These are phyloP conservation scores for Celastrina argiolus DNA, from an alignment of 2,888 invertebrate genomes.

Conservation along the genomic window DNA sequence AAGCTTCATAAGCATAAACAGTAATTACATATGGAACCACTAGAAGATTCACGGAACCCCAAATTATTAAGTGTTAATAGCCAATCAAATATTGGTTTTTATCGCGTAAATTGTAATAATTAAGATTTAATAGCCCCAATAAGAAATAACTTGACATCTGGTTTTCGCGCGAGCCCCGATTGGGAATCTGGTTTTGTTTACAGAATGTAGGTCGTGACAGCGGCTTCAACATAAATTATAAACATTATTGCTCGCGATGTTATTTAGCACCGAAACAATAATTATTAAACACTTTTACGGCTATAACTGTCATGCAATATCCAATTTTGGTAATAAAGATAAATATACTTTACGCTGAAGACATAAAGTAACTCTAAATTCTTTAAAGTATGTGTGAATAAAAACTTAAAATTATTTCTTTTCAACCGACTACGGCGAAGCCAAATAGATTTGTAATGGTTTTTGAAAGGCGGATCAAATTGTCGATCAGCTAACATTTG, in stretches of 20 bases:
- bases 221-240: not conserved
- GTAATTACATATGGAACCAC: too few relatives aligned
- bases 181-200: constrained; percentile 1
- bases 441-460: too few relatives aligned
- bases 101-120: not conserved
- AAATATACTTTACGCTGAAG: too few relatives aligned
- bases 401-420: too few relatives aligned
- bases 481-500: too few relatives aligned
- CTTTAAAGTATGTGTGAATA: too few relatives aligned
- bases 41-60: too few relatives aligned
- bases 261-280: not conserved
- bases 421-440: too few relatives aligned
- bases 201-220: not conserved
- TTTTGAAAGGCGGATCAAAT: too few relatives aligned
- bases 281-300: not conserved
- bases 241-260: not conserved
- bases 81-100: constrained; percentile 8
- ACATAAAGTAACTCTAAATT: not conserved
- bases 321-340: not conserved
- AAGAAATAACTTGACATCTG: not conserved
- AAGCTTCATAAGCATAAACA: too few relatives aligned
- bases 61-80: constrained; percentile 7
- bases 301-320: not conserved
- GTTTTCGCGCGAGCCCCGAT: not conserved
- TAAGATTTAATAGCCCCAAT: not conserved